Evolutionary conservation across 2,797 vertebrate species (phyloP).

Genomic region (Microctenopoma steveboyesi): DNA sequence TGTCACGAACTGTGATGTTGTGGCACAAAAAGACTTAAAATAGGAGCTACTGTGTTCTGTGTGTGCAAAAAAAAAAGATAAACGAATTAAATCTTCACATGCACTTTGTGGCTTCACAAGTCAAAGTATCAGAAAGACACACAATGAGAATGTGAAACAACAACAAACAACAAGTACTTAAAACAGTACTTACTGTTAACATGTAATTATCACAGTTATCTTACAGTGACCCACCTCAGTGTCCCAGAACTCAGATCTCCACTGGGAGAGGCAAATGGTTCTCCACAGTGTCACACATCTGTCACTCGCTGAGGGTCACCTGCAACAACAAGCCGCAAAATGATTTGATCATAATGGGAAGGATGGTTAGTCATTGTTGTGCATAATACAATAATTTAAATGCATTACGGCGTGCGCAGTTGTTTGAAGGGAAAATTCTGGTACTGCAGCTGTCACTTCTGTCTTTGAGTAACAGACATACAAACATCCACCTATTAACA

Average conservation of each 20-base stretch:
- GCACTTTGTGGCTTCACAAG: neutral
- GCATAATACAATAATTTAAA: neutral
- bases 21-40: neutral
- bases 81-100: neutral
- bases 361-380: neutral
- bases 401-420: neutral
- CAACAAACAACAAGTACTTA: too few species aligned
- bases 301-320: constrained; percentile 82
- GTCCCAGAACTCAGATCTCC: constrained; percentile 89
- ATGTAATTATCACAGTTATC: too few species aligned
- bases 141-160: neutral
- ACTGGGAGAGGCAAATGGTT: constrained; percentile 81
- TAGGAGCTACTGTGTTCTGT: neutral
- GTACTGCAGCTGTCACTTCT: neutral
- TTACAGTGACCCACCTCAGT: constrained; percentile 81
- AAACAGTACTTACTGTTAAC: too few species aligned
- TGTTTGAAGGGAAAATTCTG: neutral
- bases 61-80: neutral
- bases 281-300: constrained; percentile 89
- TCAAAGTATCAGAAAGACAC: neutral
- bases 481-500: neutral
- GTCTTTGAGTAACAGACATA: neutral
- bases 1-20: too few species aligned
- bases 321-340: constrained; percentile 56
- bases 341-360: neutral